Conservation (phyloP, 2,797 vertebrate genomes). For the Oceanodroma leucorhoa region DNA sequence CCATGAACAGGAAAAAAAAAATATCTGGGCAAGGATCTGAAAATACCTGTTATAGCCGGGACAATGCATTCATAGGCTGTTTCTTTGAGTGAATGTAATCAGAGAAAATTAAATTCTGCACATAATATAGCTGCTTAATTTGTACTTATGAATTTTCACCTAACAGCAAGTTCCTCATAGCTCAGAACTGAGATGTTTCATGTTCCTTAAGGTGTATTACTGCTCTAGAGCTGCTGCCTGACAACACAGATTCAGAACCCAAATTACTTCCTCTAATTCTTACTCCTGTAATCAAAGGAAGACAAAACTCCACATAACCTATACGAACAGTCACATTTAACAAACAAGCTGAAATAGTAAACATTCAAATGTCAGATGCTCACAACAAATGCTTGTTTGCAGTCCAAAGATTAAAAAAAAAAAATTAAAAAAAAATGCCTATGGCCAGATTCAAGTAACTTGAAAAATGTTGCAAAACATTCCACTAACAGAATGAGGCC, state of each 20-base stretch:
- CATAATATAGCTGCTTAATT: background rate
- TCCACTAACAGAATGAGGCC: background rate
- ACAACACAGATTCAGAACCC: background rate
- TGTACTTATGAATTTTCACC: background rate
- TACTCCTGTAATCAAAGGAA: background rate
- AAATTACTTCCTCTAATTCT: background rate
- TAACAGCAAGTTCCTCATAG: background rate
- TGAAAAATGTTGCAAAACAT: background rate
- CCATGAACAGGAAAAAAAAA: background rate
- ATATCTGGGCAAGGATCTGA: background rate
- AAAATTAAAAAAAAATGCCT: background rate
- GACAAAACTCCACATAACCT: background rate
- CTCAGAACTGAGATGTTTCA: background rate
- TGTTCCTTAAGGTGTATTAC: background rate
- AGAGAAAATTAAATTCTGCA: background rate
- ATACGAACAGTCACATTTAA: background rate
- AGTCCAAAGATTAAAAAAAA: background rate
- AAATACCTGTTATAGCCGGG: background rate
- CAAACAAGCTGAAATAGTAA: background rate
- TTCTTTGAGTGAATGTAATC: background rate
- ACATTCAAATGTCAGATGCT: background rate
- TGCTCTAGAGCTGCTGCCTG: background rate
- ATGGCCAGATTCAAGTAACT: background rate
- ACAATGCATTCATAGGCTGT: background rate
- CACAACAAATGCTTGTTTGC: background rate